Evolutionary conservation across 2,888 invertebrate species (phyloP).

Genomic region (Machimus rusticus): DNA sequence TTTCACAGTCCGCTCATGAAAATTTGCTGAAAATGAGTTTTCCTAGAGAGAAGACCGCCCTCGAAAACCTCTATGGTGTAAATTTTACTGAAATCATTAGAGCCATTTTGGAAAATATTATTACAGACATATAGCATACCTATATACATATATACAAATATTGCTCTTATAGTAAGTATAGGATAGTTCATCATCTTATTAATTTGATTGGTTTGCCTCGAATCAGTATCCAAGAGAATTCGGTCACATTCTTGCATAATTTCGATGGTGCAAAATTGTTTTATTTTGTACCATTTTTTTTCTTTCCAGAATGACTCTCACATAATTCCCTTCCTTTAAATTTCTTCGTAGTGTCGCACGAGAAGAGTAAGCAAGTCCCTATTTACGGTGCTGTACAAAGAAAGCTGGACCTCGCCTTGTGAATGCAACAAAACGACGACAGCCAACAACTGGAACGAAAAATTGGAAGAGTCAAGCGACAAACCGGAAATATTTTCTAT

Average conservation of each 20-base stretch:
- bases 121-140: too few species aligned
- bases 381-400: constrained; percentile 2
- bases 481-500: constrained; percentile 46
- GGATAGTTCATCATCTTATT: neutral
- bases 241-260: constrained; percentile 19
- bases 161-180: too few species aligned
- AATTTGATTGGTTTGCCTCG: neutral
- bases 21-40: too few species aligned
- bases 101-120: too few species aligned
- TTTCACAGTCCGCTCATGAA: too few species aligned
- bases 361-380: neutral
- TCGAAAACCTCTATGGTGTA: too few species aligned
- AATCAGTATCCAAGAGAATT: neutral
- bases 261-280: neutral
- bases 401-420: constrained; percentile 30
- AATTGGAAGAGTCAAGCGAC: constrained; percentile 37
- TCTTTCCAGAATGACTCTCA: neutral
- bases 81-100: too few species aligned
- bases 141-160: too few species aligned
- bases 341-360: neutral
- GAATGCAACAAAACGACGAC: constrained; percentile 21
- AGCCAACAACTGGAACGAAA: constrained; percentile 39
- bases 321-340: neutral
- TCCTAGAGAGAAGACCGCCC: too few species aligned
- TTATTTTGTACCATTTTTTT: neutral